Evolutionary conservation across 2,888 invertebrate genomes (phyloP).

Genomic region (Gastrophysa polygoni): DNA sequence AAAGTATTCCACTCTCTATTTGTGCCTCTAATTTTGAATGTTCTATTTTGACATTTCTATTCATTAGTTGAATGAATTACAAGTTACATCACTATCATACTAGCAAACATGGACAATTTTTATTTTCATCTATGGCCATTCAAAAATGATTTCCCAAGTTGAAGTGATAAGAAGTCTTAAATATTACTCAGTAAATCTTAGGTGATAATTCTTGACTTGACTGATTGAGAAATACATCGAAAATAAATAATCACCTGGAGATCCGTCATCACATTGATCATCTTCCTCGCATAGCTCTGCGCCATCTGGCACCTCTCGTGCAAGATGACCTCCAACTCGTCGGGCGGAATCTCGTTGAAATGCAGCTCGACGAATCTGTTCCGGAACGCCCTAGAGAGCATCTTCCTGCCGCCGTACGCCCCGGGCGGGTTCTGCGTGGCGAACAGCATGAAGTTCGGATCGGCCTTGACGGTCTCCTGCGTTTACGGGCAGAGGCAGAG

Average conservation of each 20-base stretch:
- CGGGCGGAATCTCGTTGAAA: constrained; percentile 91
- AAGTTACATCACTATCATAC: no score
- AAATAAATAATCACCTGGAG: constrained; percentile 67
- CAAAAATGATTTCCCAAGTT: no score
- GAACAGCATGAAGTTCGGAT: constrained; percentile 94
- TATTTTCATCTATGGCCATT: no score
- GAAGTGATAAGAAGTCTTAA: no score
- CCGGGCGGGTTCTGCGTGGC: constrained; percentile 99
- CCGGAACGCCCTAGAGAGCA: constrained; percentile 93
- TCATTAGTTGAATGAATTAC: no score
- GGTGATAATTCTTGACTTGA: no score
- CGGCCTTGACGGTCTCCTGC: constrained; percentile 81
- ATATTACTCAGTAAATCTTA: no score
- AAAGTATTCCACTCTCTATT: no score
- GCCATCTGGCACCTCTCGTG: constrained; percentile 89
- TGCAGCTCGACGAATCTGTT: constrained; percentile 95
- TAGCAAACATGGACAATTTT: no score
- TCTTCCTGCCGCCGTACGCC: constrained; percentile 94
- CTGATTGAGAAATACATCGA: background rate
- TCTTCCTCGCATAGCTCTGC: constrained; percentile 83
- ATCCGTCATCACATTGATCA: constrained; percentile 90
- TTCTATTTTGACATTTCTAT: no score
- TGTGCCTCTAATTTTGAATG: no score
- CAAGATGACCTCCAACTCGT: constrained; percentile 86
- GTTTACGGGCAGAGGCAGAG: no score